Evolutionary conservation across 2,113 vertebrate genomes (phyloP).

Genomic region (Petroica traversi): DNA sequence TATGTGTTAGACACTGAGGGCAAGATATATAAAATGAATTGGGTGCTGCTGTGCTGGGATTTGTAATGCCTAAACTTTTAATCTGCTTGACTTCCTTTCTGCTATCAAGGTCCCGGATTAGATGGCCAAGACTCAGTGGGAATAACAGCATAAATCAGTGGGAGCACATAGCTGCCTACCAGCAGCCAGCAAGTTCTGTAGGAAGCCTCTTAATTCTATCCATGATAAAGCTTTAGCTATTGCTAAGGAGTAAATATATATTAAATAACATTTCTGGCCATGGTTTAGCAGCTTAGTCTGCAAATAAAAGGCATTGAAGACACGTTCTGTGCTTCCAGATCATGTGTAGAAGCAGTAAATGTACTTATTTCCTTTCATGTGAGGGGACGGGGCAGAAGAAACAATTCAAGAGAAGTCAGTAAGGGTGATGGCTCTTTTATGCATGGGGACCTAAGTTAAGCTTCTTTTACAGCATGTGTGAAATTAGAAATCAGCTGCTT

Average conservation of each 20-base stretch:
- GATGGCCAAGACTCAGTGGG: neutral
- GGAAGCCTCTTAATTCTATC: neutral
- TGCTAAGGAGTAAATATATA: neutral
- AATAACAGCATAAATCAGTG: conserved; percentile 29
- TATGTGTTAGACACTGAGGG: conserved; percentile 22
- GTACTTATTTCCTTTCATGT: neutral
- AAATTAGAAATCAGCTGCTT: neutral
- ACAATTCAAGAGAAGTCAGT: neutral
- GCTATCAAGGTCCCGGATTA: conserved; percentile 30
- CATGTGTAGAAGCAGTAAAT: neutral
- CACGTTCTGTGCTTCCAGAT: neutral
- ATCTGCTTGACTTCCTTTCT: conserved; percentile 24
- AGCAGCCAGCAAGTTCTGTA: neutral
- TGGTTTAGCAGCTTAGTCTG: neutral
- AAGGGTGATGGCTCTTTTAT: neutral
- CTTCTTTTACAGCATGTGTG: neutral
- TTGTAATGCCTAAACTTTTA: conserved; percentile 51
- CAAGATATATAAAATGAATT: conserved; percentile 43
- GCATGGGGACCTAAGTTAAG: neutral
- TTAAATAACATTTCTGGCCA: neutral
- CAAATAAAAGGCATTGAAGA: neutral
- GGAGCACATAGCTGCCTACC: neutral
- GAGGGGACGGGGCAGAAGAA: neutral
- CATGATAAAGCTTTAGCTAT: neutral
- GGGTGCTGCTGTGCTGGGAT: conserved; percentile 14